phyloP scores from a whole-genome alignment of 64 coral and sea anemone species.

The Stichodactyla mertensii region DNA sequence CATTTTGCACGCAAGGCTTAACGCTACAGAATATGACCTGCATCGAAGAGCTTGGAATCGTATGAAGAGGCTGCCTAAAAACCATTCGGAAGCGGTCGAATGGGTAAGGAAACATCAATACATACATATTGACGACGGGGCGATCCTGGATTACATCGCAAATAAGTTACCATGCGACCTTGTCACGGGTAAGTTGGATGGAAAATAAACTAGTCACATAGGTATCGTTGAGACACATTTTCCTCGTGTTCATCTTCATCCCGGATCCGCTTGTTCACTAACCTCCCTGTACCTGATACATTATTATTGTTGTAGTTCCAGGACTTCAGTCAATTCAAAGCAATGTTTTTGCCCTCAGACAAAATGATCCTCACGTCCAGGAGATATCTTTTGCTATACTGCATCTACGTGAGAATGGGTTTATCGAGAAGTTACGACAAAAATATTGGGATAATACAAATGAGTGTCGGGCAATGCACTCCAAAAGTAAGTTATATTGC shows the following conservation, averaged over 20 bases:
- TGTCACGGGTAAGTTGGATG: slow-evolving; percentile 10
- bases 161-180: slow-evolving; percentile 47
- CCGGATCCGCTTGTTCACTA: no score
- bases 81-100: slow-evolving; percentile 6
- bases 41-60: slow-evolving; percentile 43
- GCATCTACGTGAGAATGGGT: slow-evolving; percentile 43
- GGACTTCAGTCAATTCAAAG: slow-evolving; percentile 29
- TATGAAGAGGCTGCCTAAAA: slow-evolving; percentile 18
- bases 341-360: slow-evolving; percentile 41
- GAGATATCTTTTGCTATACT: slow-evolving; percentile 56
- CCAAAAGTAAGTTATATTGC: neutral
- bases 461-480: neutral
- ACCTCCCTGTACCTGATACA: no score
- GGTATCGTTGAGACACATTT: no score
- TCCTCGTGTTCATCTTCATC: no score
- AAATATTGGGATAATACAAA: slow-evolving; percentile 47
- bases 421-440: slow-evolving; percentile 22
- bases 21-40: slow-evolving; percentile 11
- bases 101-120: slow-evolving; percentile 30
- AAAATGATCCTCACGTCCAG: slow-evolving; percentile 35
- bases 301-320: slow-evolving; percentile 26
- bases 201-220: no score
- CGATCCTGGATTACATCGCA: slow-evolving; percentile 15
- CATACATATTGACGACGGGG: slow-evolving; percentile 41
- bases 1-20: neutral